Evolutionary conservation across 2,888 invertebrate genomes (phyloP), one percentile per base, ranked within the genome.

Genomic region (Leptarthrus brevirostris): DNA sequence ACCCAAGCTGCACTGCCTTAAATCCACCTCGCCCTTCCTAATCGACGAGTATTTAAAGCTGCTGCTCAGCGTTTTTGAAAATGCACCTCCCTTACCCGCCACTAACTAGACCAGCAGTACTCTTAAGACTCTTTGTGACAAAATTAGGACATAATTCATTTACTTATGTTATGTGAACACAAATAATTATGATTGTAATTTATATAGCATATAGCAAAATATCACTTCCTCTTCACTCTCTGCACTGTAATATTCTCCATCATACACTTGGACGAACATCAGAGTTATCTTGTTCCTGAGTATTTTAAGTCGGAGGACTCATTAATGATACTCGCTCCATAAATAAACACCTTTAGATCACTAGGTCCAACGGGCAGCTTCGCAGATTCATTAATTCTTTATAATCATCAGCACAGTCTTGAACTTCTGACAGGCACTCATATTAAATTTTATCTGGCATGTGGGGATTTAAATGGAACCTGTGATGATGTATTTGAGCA

Each of bases 361-460:
- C 18, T 12, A 12, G n/a, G 8, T 40, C n/a, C 12, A 40, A 40
- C 3, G 8, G 40, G 40, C 40, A 40, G 40, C 12, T 6, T 12
- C 12, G n/a, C 40, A 40, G n/a, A 40, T 40, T 40, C 40, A 40
- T 40, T 40, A 40, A 40, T 40, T 40, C 8, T 40, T 40, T 40
- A 40, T 40, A 40, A 5, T 10, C 12, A n/a, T 40, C 8, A 6
- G 12, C 40, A 40, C 40, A 40, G 10, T 8, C n/a, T 3, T 1
- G 40, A 12, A 40, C 8, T 8, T 16, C 10, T 56, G 30, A 56
- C 30, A 56, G 56, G 64, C 34, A 52, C 40, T 53, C 73, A 53
- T 20, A 66, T 73, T 66, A 44, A 73, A 73, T 73, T 73, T 8
- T 73, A 73, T 74, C 56, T 71, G 71, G 71, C 71, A 74, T 71